Evolutionary conservation across 2,113 vertebrate genomes (phyloP), one percentile per base, ranked within the genome.

Genomic region (Diglossa brunneiventris): DNA sequence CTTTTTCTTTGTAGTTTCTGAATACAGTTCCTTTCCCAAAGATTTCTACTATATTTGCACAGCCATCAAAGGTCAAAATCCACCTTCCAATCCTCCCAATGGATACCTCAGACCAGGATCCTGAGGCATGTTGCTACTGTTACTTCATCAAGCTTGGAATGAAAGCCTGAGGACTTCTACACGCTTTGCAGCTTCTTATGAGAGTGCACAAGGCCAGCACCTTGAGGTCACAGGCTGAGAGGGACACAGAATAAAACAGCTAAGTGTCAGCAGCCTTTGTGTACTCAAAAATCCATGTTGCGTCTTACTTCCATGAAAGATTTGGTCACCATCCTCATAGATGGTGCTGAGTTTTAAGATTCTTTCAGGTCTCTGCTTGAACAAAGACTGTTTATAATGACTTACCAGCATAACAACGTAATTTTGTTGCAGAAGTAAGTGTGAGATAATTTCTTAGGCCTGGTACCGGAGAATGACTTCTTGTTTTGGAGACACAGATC

Each of bases 281-380:
- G 1, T 31, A 26, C 31, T 87, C 24, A 69, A 66, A 93, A 84
- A 66, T 53, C 35, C 19, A 27, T 52, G 12, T 4, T 62, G 19
- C 13, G 53, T n/a, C 24, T 78, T 81, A 41, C 19, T 53, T 49
- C 47, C 27, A 13, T 8, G 24, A 49, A 70, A 63, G 52, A 70
- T 23, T n/a, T 2, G 13, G 41, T 59, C 21, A 76, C 13, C 0
- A 0, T 15, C 5, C 18, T 68, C 18, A 11, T 2, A 76, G 8
- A 5, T 24, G 11, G 28, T 42, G 8, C 31, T 24, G 14, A 53
- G n/a, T 18, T 15, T 69, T 47, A n/a, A 69, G 33, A 85, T 33
- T 42, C 35, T 42, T 47, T 2, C 30, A 42, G 20, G 2, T 47
- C 2, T 44, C 42, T 35, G 12, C 23, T 49, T 64, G 42, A 88